Conservation (phyloP, 2,113 vertebrate species). For the Tichodroma muraria region DNA sequence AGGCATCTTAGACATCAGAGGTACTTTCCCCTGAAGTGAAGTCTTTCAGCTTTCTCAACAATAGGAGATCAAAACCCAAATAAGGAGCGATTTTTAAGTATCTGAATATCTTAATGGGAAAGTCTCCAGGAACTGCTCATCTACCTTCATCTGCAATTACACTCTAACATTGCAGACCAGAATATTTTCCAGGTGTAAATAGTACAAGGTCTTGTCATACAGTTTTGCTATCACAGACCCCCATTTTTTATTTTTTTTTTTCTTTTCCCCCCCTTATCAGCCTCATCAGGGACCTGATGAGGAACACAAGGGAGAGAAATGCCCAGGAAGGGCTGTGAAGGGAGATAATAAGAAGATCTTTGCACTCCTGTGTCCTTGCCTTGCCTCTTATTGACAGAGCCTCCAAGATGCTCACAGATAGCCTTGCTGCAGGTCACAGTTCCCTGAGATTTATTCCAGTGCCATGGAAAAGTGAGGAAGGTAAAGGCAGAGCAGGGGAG, state of each 20-base stretch:
- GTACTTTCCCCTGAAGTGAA: not conserved
- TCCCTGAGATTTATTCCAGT: constrained; percentile 52
- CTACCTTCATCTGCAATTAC: constrained; percentile 55
- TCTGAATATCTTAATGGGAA: constrained; percentile 67
- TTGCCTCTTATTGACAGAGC: constrained; percentile 25
- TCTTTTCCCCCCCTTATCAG: not conserved
- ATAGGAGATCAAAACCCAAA: constrained; percentile 4
- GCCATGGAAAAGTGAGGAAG: not conserved
- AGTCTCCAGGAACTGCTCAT: constrained; percentile 31
- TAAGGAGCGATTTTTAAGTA: not conserved
- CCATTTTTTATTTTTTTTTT: not conserved
- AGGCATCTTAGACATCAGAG: not conserved
- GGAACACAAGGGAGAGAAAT: constrained; percentile 1
- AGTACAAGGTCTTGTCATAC: not conserved
- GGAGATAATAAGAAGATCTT: not conserved
- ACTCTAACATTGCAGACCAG: constrained; percentile 30
- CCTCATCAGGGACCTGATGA: constrained; percentile 30
- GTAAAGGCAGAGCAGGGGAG: not conserved
- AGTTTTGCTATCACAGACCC: not conserved
- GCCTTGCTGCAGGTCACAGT: not conserved
- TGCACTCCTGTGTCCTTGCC: not conserved
- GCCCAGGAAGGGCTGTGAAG: not conserved
- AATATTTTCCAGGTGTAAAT: constrained; percentile 17
- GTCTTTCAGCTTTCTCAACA: constrained; percentile 24
- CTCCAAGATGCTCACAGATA: constrained; percentile 35